These are phyloP conservation scores for Scaptomyza polygonia DNA, from an alignment of 2,888 invertebrate species.

Conservation along the genomic window DNA sequence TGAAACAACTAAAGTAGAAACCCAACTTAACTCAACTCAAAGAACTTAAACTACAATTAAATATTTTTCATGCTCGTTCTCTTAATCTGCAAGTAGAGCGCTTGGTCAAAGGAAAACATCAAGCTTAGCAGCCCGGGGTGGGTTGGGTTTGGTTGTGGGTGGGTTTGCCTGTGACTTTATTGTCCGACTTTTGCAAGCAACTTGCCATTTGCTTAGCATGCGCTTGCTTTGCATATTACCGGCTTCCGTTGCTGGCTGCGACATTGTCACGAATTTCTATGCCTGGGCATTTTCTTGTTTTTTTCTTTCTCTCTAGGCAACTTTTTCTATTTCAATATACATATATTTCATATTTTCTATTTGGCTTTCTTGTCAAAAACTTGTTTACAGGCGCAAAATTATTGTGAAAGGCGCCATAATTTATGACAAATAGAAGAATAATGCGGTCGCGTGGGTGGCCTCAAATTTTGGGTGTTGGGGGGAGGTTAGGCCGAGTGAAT, in stretches of 20 bases:
- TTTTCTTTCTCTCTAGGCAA: constrained; percentile 27
- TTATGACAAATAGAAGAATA: constrained; percentile 55
- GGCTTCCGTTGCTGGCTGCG: constrained; percentile 46
- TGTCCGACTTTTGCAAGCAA: constrained; percentile 32
- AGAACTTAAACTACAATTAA: constrained; percentile 36
- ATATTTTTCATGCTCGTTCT: constrained; percentile 13
- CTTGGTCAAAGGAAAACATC: constrained; percentile 15
- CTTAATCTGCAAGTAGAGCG: constrained; percentile 35
- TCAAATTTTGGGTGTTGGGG: background rate
- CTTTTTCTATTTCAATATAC: constrained; percentile 39
- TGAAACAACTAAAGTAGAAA: background rate
- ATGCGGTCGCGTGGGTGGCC: constrained; percentile 13
- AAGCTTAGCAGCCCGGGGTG: background rate
- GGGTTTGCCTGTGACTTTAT: constrained; percentile 11
- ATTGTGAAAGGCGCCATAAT: constrained; percentile 68
- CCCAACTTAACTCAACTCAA: background rate
- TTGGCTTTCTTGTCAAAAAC: constrained; percentile 29
- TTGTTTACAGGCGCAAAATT: constrained; percentile 62
- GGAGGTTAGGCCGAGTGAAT: background rate
- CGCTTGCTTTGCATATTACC: constrained; percentile 60
- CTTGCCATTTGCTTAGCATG: constrained; percentile 24
- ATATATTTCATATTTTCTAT: constrained; percentile 7
- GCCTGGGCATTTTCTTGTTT: constrained; percentile 17
- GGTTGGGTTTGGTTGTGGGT: background rate
- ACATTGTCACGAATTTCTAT: constrained; percentile 47